Conservation (phyloP, 92 coral and sea anemone species). For the Zoanthus solanderi region DNA sequence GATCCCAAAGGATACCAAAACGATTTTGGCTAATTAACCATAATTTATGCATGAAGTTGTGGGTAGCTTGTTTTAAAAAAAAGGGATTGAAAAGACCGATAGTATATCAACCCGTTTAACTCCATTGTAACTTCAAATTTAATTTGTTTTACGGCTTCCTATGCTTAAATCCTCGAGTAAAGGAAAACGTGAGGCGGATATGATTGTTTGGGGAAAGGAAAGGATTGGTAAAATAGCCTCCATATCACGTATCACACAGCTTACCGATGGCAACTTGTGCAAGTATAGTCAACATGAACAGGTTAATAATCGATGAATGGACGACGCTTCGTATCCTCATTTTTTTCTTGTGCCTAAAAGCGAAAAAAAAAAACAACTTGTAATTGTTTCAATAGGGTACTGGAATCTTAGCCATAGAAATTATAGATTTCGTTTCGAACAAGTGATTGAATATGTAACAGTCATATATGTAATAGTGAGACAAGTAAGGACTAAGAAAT, state of each 20-base stretch:
- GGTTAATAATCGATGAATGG: background rate
- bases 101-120: background rate
- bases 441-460: background rate
- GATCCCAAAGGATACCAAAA: background rate
- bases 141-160: background rate
- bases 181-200: background rate
- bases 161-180: background rate
- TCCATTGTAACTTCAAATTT: background rate
- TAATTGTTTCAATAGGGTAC: background rate
- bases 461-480: background rate
- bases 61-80: background rate
- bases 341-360: conserved; percentile 17
- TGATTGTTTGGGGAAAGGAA: conserved; percentile 1
- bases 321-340: background rate
- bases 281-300: conserved; percentile 12
- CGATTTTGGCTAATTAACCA: background rate
- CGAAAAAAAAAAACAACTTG: background rate
- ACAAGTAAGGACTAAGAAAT: background rate
- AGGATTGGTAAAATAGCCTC: background rate
- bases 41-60: background rate
- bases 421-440: background rate
- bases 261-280: conserved; percentile 43
- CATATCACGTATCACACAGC: conserved; percentile 18
- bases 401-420: background rate
- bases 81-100: background rate